Evolutionary conservation across 2,888 invertebrate genomes (phyloP).

Genomic region (Cerceris ruficornis): DNA sequence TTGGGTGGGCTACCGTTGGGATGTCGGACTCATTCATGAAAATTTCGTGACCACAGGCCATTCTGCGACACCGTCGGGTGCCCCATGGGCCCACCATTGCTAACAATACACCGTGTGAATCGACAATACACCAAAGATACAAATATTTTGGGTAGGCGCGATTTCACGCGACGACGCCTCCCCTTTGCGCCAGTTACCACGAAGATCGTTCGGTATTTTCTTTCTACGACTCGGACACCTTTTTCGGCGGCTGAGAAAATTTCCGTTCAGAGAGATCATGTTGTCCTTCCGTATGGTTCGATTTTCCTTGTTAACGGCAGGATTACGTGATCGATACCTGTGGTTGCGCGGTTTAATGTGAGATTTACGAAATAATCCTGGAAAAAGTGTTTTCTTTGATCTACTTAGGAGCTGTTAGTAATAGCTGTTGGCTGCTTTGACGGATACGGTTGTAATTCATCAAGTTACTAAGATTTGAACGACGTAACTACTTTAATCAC

Average conservation of each 20-base stretch:
- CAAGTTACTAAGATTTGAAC: too few species aligned
- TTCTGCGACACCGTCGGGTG: slow-evolving; percentile 51
- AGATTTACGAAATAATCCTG: too few species aligned
- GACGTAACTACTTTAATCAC: too few species aligned
- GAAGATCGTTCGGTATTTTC: slow-evolving; percentile 17
- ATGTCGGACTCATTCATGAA: slow-evolving; percentile 59
- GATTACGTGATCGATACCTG: slow-evolving; percentile 27
- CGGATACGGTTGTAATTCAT: too few species aligned
- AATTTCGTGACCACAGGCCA: slow-evolving; percentile 69
- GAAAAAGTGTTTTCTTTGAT: too few species aligned
- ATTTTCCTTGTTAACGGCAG: slow-evolving; percentile 20
- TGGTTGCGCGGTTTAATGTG: not conserved
- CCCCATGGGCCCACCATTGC: slow-evolving; percentile 39
- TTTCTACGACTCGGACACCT: slow-evolving; percentile 17
- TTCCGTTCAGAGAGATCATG: slow-evolving; percentile 5
- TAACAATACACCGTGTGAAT: slow-evolving; percentile 53
- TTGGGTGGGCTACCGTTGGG: slow-evolving; percentile 71
- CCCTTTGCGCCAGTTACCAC: slow-evolving; percentile 25
- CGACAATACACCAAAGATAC: slow-evolving; percentile 67
- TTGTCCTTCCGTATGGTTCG: slow-evolving; percentile 9
- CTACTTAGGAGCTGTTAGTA: too few species aligned
- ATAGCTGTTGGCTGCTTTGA: too few species aligned
- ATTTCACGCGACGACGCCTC: slow-evolving; percentile 71
- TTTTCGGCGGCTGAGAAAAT: slow-evolving; percentile 52
- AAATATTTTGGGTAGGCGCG: slow-evolving; percentile 76